A percentile compares a stretch with the other conserved stretches of the same genome.
phyloP scores from a whole-genome alignment of 2,113 vertebrate genomes.

The Oncorhynchus mykiss region DNA sequence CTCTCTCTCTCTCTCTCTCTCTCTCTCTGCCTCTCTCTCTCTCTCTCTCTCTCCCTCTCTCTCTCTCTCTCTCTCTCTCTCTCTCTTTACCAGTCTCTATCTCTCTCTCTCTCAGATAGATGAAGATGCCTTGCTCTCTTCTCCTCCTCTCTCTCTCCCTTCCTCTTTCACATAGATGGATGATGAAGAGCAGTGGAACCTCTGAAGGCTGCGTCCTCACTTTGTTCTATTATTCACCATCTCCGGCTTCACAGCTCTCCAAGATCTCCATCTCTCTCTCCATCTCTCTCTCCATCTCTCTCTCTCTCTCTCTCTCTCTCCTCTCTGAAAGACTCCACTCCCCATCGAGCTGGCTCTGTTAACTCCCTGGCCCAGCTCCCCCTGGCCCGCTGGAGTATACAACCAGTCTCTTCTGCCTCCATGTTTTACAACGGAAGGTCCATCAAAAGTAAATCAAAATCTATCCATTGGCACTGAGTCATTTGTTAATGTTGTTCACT shows the following conservation, averaged over 20 bases:
- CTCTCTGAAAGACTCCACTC: background rate
- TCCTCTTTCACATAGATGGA: slow-evolving; percentile 46
- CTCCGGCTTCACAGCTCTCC: slow-evolving; percentile 74
- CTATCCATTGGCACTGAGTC: slow-evolving; percentile 35
- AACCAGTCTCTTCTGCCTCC: slow-evolving; percentile 51
- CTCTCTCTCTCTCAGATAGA: slow-evolving; percentile 18
- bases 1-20: slow-evolving; percentile 32
- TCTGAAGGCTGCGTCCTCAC: slow-evolving; percentile 73
- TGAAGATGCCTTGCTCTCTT: background rate
- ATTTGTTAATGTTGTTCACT: slow-evolving; percentile 63
- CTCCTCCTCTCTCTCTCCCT: slow-evolving; percentile 54
- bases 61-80: slow-evolving; percentile 53
- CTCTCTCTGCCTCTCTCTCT: slow-evolving; percentile 62
- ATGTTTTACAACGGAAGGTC: slow-evolving; percentile 53
- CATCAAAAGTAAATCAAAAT: slow-evolving; percentile 66
- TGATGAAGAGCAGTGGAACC: slow-evolving; percentile 70
- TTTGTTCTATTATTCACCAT: slow-evolving; percentile 86
- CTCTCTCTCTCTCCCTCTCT: slow-evolving; percentile 48
- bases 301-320: too few relatives aligned
- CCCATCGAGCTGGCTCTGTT: slow-evolving; percentile 14
- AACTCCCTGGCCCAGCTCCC: slow-evolving; percentile 46
- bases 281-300: too few relatives aligned
- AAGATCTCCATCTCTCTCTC: slow-evolving; percentile 46
- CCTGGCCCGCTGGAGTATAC: slow-evolving; percentile 44
- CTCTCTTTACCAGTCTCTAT: slow-evolving; percentile 60